Conservation (phyloP, 92 coral and sea anemone species). For the Epizoanthus scotinus region DNA sequence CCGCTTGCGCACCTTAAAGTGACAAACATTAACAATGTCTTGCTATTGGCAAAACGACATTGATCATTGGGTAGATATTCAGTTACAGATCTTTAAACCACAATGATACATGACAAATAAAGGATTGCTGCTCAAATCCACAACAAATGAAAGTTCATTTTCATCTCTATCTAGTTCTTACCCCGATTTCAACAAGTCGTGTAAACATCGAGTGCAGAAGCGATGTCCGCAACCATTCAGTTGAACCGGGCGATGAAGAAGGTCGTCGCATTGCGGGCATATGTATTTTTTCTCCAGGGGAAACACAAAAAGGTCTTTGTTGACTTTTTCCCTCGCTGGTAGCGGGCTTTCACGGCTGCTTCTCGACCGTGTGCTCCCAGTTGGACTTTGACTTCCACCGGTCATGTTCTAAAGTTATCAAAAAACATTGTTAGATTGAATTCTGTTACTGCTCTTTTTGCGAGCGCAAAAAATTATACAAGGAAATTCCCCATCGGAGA, state of each 20-base stretch:
- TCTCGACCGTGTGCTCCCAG: conserved; percentile 68
- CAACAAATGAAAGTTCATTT: not conserved
- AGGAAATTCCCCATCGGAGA: not conserved
- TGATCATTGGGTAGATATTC: not conserved
- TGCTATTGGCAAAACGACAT: not conserved
- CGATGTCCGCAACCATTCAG: conserved; percentile 86
- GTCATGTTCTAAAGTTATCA: conserved; percentile 60
- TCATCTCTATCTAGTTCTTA: conserved; percentile 6
- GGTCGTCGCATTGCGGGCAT: conserved; percentile 82
- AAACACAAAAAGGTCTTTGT: conserved; percentile 61
- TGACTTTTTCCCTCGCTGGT: conserved; percentile 46
- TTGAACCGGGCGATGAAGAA: conserved; percentile 81
- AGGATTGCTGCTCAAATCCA: not conserved
- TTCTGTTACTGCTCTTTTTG: conserved; percentile 8
- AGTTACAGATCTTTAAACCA: not conserved
- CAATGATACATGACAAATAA: not conserved
- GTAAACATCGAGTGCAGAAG: conserved; percentile 79
- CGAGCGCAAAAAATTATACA: not conserved
- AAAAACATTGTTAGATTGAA: conserved; percentile 11
- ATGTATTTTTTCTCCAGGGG: conserved; percentile 87
- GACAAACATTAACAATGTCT: not conserved
- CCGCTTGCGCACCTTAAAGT: not conserved
- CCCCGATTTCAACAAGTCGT: conserved; percentile 62
- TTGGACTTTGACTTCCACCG: conserved; percentile 80
- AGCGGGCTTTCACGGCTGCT: conserved; percentile 72